Conservation (phyloP, 2,113 vertebrate genomes). For the Lepisosteus oculatus region DNA sequence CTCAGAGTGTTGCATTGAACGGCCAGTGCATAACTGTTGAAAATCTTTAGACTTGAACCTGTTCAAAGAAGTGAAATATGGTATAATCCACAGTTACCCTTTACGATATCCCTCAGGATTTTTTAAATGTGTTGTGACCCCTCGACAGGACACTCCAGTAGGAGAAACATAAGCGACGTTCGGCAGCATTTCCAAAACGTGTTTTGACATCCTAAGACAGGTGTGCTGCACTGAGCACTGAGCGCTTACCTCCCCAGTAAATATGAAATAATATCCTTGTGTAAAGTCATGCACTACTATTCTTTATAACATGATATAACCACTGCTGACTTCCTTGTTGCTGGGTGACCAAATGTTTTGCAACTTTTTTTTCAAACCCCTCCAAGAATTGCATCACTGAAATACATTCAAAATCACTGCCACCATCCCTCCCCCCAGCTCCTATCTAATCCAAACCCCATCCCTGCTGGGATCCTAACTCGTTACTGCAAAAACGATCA, state of each 20-base stretch:
- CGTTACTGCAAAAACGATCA: slow-evolving; percentile 6
- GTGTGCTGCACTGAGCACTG: slow-evolving; percentile 50
- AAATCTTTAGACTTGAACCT: too few species aligned
- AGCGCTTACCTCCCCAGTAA: slow-evolving; percentile 27
- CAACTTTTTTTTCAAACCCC: slow-evolving; percentile 40
- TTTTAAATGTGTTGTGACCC: too few species aligned
- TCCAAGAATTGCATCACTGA: slow-evolving; percentile 46
- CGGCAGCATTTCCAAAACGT: not conserved
- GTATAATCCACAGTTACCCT: too few species aligned
- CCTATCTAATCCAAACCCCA: slow-evolving; percentile 13
- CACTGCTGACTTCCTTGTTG: slow-evolving; percentile 49
- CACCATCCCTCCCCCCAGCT: slow-evolving; percentile 24
- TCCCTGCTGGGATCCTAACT: not conserved
- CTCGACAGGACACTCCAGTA: too few species aligned
- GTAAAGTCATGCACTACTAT: slow-evolving; percentile 52
- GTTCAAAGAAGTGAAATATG: too few species aligned
- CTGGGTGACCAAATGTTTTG: slow-evolving; percentile 70
- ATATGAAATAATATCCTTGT: slow-evolving; percentile 62
- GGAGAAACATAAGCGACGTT: too few species aligned
- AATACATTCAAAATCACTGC: slow-evolving; percentile 41
- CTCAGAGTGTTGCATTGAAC: too few species aligned
- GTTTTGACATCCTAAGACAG: slow-evolving; percentile 65
- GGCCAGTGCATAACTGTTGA: too few species aligned
- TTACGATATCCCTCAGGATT: too few species aligned
- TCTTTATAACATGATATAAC: slow-evolving; percentile 50